Base-by-base conservation (phyloP, 1,140 invertebrate genomes). In the Himalopsyche phryganea region DNA sequence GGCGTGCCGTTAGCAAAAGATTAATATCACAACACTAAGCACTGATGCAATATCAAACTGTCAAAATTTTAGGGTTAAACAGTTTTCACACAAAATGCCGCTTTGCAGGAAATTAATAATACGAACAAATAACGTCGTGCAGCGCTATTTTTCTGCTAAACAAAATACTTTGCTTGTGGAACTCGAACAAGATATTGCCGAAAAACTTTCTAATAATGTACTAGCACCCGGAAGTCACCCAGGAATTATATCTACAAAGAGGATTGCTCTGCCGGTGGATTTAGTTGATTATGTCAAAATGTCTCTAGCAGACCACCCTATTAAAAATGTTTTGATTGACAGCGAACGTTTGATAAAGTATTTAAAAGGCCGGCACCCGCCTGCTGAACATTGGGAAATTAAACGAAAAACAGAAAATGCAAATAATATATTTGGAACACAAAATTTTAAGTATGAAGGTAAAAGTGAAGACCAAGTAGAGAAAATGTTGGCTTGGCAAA, bases 221-320 rank as follows among this genome's bases (percentile, higher is more conserved):
- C 70, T 81, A n/a, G 89, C 87, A 70, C 81, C 84, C 9, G 78
- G 79, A 50, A 79, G 82, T 60, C 88, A 90, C 79, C 85, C 87
- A 13, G 89, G 89, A 46, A 71, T 81, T 7, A 73, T 81, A 10
- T 71, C 71, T 20, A 72, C 76, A 10, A 78, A 71, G 61, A 60
- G 69, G 7, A 69, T 82, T 9, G 35, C 66, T 7, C 66, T 90
- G 38, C 87, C 88, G 1, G 60, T 77, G n/a, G 74, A 80, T 61
- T 74, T 89, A 59, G 65, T 71, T 38, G 73, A 79, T 17, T 76
- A 82, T 11, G 76, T 86, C 13, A 67, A 72, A 65, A 65, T 71
- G 11, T 70, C 81, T 58, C 67, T 84, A 42, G 76, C 80, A 61
- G 83, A 85, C 67, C 65, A 78, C 59, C 76, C 80, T 1, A 66